phyloP scores from a whole-genome alignment of 2,888 invertebrate species.

The Dynastes tityus region DNA sequence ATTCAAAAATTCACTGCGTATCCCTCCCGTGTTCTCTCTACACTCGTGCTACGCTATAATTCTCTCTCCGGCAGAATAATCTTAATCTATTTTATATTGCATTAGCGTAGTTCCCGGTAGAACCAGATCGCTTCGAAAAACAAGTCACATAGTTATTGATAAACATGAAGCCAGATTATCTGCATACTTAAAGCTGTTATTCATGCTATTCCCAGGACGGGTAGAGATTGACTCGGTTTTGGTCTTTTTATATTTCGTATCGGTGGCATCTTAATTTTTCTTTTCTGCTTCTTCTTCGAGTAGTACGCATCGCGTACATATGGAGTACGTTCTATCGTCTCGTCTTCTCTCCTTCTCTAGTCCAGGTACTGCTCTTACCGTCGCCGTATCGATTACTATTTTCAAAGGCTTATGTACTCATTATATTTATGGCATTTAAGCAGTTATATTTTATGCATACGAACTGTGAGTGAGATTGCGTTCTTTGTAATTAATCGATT shows the following conservation, averaged over 20 bases:
- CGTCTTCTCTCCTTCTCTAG: background rate
- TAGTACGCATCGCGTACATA: background rate
- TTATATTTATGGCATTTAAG: conserved; percentile 34
- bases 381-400: conserved; percentile 26
- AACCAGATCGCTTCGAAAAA: conserved; percentile 48
- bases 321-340: background rate
- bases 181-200: conserved; percentile 58
- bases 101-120: conserved; percentile 27
- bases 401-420: conserved; percentile 25
- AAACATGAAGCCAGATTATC: conserved; percentile 58
- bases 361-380: no score
- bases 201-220: conserved; percentile 56
- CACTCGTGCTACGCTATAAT: conserved; percentile 13
- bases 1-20: conserved; percentile 28
- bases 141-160: conserved; percentile 58
- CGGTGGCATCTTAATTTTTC: conserved; percentile 34
- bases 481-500: conserved; percentile 37
- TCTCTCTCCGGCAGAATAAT: conserved; percentile 28
- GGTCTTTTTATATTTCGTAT: conserved; percentile 22
- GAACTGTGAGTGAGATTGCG: conserved; percentile 25
- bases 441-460: conserved; percentile 40
- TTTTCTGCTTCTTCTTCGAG: conserved; percentile 10
- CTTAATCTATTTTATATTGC: conserved; percentile 45
- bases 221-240: conserved; percentile 54
- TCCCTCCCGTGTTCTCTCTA: background rate